Evolutionary conservation across 1,140 invertebrate genomes (phyloP), one percentile per base, ranked within the genome.

Genomic region (Drosophila pseudoobscura): DNA sequence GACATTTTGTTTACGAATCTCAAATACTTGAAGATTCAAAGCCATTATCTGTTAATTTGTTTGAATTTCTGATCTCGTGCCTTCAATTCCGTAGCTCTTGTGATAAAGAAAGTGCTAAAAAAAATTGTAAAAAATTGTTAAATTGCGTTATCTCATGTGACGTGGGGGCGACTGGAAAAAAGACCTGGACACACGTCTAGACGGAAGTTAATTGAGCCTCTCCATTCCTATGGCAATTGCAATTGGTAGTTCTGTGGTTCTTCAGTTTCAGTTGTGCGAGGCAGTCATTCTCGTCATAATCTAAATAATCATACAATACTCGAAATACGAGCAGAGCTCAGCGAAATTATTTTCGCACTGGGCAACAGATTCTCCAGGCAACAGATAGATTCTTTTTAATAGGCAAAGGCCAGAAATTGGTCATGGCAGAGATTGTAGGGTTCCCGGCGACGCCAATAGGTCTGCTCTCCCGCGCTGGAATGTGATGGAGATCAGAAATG

Each of bases 41-140:
- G 43, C 22, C 17, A 41, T 9, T 31, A 41, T 11, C n/a, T 8
- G 13, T 41, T 29, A 1, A 41, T 46, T 59, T 71, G 47, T 26
- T 44, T n/a, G n/a, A 45, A 26, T 70, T 58, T 68, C 8, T 41
- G 65, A 60, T 59, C 54, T 59, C 41, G 66, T 59, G 65, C 41
- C 63, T 49, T 58, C 47, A 71, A 41, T 70, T 59, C 22, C 15
- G 15, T 5, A 49, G 22, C 24, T 50, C 53, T 66, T 70, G 17
- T 47, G 24, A 7, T 31, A 39, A 71, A 51, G 53, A 71, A 41
- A 71, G 63, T 70, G 65, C 65, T 47, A 46, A 69, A 20, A 47
- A 54, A 52, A 65, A 35, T 49, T 9, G 7, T 29, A 43, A 46
- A n/a, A 49, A 35, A n/a, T 39, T 39, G 26, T 62, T 17, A 13